Conservation (phyloP, 2,113 vertebrate genomes). For the Delphinus delphis region DNA sequence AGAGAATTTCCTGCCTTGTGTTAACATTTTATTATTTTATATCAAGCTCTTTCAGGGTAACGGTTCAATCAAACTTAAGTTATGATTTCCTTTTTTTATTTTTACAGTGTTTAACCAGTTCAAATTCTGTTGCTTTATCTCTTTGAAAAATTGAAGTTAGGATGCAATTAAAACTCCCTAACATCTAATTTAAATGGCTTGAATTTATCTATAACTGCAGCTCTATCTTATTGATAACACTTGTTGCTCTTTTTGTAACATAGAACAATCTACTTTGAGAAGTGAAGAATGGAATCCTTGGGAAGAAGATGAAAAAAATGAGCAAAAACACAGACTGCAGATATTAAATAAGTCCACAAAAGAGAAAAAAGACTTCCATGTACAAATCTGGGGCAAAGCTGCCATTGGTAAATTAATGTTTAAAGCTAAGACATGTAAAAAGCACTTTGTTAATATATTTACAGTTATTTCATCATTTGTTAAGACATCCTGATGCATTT, state of each 20-base stretch:
- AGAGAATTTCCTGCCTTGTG: background rate
- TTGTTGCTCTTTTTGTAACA: slow-evolving; percentile 55
- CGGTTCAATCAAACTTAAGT: slow-evolving; percentile 15
- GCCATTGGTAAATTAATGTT: slow-evolving; percentile 90
- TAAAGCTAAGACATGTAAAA: background rate
- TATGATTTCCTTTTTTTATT: background rate
- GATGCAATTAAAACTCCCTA: background rate
- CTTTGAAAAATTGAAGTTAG: slow-evolving; percentile 7
- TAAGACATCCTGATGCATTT: background rate
- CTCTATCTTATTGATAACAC: background rate
- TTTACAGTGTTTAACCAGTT: background rate
- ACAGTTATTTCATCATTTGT: background rate
- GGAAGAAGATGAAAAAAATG: slow-evolving; percentile 91
- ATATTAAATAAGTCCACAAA: slow-evolving; percentile 83
- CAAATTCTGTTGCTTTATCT: background rate
- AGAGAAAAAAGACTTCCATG: slow-evolving; percentile 85
- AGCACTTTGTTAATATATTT: background rate
- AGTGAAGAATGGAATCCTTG: slow-evolving; percentile 96
- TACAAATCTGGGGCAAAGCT: slow-evolving; percentile 98
- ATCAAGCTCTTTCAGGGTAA: background rate
- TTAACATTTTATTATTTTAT: background rate
- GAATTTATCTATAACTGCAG: background rate
- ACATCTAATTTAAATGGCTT: background rate
- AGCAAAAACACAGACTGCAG: slow-evolving; percentile 87
- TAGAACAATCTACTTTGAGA: slow-evolving; percentile 75